Evolutionary conservation across 2,797 vertebrate species (phyloP), one percentile per base, ranked within the genome.

Genomic region (Sebastes diploproa): DNA sequence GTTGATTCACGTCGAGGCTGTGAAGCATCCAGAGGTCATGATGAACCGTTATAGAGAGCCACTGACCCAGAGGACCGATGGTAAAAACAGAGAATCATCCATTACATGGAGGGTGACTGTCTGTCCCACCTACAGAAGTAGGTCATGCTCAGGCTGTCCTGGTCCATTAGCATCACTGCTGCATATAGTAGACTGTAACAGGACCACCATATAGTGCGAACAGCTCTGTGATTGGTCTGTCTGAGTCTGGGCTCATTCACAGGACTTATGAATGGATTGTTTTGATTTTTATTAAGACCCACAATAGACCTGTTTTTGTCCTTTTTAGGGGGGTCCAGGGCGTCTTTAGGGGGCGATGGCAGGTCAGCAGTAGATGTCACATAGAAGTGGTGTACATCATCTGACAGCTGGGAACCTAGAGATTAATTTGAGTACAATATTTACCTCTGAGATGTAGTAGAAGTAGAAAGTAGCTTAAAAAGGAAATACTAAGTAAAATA

Each of bases 101-200:
- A 60, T 84, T 65, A 76, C 59, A 32, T 3, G 20, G 83, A 12
- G 67, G 62, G 16, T 18, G 27, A 55, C 72, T 6, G 65, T 81
- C 72, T 23, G 32, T 13, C 61, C 71, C 82, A 87, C 86, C 88
- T 68, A 5, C 75, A 75, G 82, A 90, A 94, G 83, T 94, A 90
- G 93, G 93, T 94, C 95, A 93, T 1, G 59, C 74, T 91, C 84
- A 73, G 42, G 55, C 86, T 86, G 93, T 92, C 91, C 55, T 67
- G 66, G 64, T 69, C 42, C 13, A 92, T 94, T 92, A 93, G 77
- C 9, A 14, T 93, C 92, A 89, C 34, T 0, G n/a, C 86, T 42
- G 83, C 81, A 68, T 59, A 5, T n/a, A 74, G 46, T n/a, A 74
- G 46, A 63, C 64, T 34, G 18, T 5, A 61, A 60, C 52, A 54